Conservation (phyloP, 2,888 invertebrate species). For the Macrophya alboannulata region DNA sequence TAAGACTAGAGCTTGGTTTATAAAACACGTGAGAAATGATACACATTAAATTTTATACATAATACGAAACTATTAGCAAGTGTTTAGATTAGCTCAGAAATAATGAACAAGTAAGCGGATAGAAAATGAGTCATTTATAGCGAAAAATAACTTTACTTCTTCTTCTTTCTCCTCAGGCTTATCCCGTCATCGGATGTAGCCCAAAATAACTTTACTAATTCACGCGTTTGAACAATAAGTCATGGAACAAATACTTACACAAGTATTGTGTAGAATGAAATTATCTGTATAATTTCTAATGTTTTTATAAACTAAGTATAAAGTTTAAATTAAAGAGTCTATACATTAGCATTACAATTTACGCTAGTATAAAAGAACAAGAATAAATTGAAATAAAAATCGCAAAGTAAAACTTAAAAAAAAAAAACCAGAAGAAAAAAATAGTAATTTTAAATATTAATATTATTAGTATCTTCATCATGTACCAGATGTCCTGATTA, state of each 20-base stretch:
- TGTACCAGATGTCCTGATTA: slow-evolving; percentile 63
- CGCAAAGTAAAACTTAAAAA: slow-evolving; percentile 71
- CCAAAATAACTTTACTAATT: neutral
- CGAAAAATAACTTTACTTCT: neutral
- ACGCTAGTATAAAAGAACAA: slow-evolving; percentile 66
- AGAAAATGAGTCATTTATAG: neutral
- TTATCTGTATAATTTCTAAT: slow-evolving; percentile 54
- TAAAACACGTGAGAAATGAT: slow-evolving; percentile 57
- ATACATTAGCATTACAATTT: slow-evolving; percentile 66
- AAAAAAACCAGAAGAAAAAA: slow-evolving; percentile 67
- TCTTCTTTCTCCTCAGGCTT: no score
- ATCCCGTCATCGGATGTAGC: no score
- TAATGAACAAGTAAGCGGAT: neutral
- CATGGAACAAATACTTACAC: slow-evolving; percentile 6
- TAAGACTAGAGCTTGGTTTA: slow-evolving; percentile 67
- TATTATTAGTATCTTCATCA: slow-evolving; percentile 64
- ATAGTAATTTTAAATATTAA: slow-evolving; percentile 69
- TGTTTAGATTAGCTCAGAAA: slow-evolving; percentile 1
- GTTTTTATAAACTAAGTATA: slow-evolving; percentile 49
- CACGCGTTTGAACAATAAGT: neutral
- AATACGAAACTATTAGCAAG: slow-evolving; percentile 5
- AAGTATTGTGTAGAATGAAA: slow-evolving; percentile 10
- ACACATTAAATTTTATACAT: slow-evolving; percentile 28
- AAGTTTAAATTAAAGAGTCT: slow-evolving; percentile 67
- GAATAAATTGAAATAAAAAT: slow-evolving; percentile 69